Evolutionary conservation across 2,113 vertebrate genomes (phyloP), one percentile per base, ranked within the genome.

Genomic region (Platysteira castanea): DNA sequence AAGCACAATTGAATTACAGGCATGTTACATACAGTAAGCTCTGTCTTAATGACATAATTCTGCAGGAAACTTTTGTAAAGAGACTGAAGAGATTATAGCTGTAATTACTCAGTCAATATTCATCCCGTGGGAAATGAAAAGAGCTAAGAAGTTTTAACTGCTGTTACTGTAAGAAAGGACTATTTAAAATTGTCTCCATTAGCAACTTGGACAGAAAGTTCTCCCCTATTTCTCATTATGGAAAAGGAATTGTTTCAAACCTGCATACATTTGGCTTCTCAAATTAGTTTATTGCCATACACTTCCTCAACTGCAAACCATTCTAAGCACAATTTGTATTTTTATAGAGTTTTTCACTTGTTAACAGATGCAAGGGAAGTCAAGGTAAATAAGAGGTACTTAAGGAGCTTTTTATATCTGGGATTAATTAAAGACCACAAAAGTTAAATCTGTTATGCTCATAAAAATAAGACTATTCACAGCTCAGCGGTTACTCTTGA

Each of bases 51-150:
- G 69, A 83, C 65, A 82, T 22, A 84, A 84, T 85, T 93, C 54
- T 88, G 54, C 82, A 92, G 41, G 60, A 80, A 15, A 88, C 67
- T 88, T 93, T 28, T 73, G 82, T 88, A 18, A 93, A 85, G 67
- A 85, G 44, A 61, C 37, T 87, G 69, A 95, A 78, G 71, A 90
- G 67, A 79, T 87, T 82, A 79, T 52, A 81, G 46, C 76, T 91
- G 69, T 93, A 95, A 93, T 93, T 91, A 89, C 31, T 89, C 52
- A 70, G 56, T 67, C 77, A 75, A 13, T 89, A 77, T 70, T 94
- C 73, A 78, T 89, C 87, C 49, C 1, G 0, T 92, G 83, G 70
- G 79, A 93, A 73, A 8, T 75, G 33, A 84, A 70, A 73, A 84
- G 42, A 67, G 18, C 64, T 39, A 59, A 87, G 54, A 42, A 81